phyloP scores from a whole-genome alignment of 2,113 vertebrate genomes.

The Tiliqua scincoides region DNA sequence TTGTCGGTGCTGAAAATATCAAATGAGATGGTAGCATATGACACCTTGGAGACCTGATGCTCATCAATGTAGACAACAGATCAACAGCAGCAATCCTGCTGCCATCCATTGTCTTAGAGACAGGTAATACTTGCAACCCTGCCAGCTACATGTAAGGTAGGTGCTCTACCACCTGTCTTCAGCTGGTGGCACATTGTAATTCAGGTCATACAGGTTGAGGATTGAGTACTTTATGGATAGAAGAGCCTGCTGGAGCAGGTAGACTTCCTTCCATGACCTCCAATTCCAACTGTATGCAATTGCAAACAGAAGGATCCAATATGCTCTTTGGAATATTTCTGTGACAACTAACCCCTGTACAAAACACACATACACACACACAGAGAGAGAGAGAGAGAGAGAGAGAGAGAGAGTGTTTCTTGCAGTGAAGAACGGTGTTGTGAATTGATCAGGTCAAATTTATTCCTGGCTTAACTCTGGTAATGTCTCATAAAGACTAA shows the following conservation, averaged over 20 bases:
- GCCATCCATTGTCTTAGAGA: no score
- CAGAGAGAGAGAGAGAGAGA: no score
- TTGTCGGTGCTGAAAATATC: no score
- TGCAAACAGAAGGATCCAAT: background rate
- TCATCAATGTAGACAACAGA: slow-evolving; percentile 29
- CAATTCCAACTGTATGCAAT: background rate
- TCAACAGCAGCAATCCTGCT: no score
- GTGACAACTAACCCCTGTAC: no score
- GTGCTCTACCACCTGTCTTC: slow-evolving; percentile 2
- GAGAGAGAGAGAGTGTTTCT: no score
- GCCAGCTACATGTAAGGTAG: no score
- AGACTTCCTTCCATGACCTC: background rate
- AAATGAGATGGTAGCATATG: no score
- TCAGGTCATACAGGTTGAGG: background rate
- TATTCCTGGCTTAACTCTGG: background rate
- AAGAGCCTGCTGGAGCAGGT: background rate
- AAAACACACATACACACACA: no score
- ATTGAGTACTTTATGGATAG: background rate
- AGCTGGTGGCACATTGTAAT: background rate
- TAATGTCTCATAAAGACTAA: background rate
- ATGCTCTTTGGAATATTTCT: background rate
- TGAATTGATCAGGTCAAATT: background rate
- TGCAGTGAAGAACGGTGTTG: background rate
- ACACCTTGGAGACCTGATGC: slow-evolving; percentile 48
- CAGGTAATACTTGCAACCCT: no score